A percentile compares a stretch with the other conserved stretches of the same genome.
Conservation (phyloP, 2,888 invertebrate species). For the Dendrolimus houi region DNA sequence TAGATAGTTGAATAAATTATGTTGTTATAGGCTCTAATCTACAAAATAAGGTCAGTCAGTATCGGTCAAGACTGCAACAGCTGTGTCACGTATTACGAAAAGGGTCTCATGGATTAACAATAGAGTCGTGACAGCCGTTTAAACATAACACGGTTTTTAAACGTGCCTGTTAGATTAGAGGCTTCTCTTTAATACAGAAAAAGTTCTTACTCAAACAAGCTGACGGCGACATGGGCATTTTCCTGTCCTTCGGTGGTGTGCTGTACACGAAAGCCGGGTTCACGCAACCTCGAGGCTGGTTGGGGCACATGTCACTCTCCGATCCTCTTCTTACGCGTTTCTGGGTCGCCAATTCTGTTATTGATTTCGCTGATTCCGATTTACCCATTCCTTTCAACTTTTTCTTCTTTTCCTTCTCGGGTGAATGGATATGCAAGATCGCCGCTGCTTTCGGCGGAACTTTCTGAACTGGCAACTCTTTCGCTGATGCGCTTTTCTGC, state of each 20-base stretch:
- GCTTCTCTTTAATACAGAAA: constrained; percentile 4
- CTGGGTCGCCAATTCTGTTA: constrained; percentile 39
- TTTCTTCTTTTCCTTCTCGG: constrained; percentile 51
- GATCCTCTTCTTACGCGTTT: constrained; percentile 58
- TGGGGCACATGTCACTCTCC: constrained; percentile 58
- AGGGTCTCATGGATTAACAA: background rate
- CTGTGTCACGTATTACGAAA: background rate
- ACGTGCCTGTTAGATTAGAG: background rate
- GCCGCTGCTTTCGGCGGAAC: constrained; percentile 80
- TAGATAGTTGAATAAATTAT: no score
- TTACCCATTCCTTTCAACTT: constrained; percentile 56
- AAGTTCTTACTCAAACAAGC: constrained; percentile 54
- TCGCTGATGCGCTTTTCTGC: constrained; percentile 60
- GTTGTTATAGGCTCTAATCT: background rate
- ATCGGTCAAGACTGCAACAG: background rate
- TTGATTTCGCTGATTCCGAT: constrained; percentile 56
- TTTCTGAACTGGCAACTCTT: constrained; percentile 58
- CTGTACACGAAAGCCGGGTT: constrained; percentile 70
- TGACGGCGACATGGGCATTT: constrained; percentile 57
- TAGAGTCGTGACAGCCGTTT: background rate
- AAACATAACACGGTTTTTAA: background rate
- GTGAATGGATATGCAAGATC: constrained; percentile 74
- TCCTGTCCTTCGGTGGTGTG: constrained; percentile 69
- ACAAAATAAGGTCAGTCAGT: background rate
- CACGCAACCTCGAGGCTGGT: constrained; percentile 50